Evolutionary conservation across 2,113 vertebrate species (phyloP), one percentile per base, ranked within the genome.

Genomic region (Cnemophilus loriae): DNA sequence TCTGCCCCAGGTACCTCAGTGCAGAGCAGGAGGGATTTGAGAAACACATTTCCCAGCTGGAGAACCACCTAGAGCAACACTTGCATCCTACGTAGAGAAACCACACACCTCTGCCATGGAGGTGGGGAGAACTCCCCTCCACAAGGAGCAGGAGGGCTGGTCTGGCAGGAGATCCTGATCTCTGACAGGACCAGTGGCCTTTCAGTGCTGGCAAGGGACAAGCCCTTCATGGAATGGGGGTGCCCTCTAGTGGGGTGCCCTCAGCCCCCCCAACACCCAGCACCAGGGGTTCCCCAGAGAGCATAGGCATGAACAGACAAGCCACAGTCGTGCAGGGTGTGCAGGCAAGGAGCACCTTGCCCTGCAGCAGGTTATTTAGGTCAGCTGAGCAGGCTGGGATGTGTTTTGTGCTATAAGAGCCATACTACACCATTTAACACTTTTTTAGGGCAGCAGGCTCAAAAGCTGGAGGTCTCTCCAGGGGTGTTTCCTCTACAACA

Each of bases 221-320:
- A 27, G 13, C 11, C 28, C 26, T 60, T 55, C 5, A 35, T 75
- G 69, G 95, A 49, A 74, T 44, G 7, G 69, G 82, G 86, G 16
- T 95, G 96, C 95, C 97, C 91, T 86, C 97, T 96, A 88, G 90
- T 55, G 97, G 79, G 94, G 52, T 74, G 75, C 64, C 56, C 67
- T 11, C 41, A 13, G 85, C 19, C 5, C 3, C 47, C 76, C 63
- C 15, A 3, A 8, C 57, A 49, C 21, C 20, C 67, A 42, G 32
- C 47, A 23, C 10, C 13, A 10, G 23, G 44, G 59, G 64, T 67
- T 74, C 28, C 68, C 30, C 46, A 22, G 41, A 55, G 26, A 76
- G 55, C 55, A n/a, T 55, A 60, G 81, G 68, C 76, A 0, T 13
- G 91, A 78, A 15, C 50, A 67, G 59, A 86, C 91, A 85, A 39